phyloP scores from a whole-genome alignment of 1,140 invertebrate genomes.

The Ephestia elutella region DNA sequence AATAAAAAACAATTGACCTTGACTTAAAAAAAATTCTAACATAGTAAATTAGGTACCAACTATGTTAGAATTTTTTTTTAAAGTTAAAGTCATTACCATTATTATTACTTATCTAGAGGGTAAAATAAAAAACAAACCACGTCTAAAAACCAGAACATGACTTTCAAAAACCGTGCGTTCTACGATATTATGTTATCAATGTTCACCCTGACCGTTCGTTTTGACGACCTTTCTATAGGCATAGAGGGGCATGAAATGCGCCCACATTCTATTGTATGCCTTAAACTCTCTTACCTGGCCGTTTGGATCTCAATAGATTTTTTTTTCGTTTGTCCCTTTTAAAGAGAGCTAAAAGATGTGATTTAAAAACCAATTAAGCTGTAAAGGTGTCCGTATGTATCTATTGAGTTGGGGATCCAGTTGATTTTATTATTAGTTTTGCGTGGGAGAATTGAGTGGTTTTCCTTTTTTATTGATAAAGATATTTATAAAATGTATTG shows the following conservation, averaged over 20 bases:
- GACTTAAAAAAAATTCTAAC: too few species aligned
- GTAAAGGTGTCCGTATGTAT: slow-evolving; percentile 25
- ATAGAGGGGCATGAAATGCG: slow-evolving; percentile 24
- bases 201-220: slow-evolving; percentile 7
- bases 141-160: too few species aligned
- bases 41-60: too few species aligned
- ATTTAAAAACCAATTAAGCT: slow-evolving; percentile 47
- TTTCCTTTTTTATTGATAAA: slow-evolving; percentile 12
- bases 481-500: slow-evolving; percentile 22
- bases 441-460: neutral
- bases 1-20: too few species aligned
- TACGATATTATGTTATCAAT: neutral
- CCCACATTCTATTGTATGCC: neutral
- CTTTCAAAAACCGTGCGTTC: neutral
- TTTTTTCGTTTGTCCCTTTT: slow-evolving; percentile 22
- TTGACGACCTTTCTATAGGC: slow-evolving; percentile 30
- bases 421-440: neutral
- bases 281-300: slow-evolving; percentile 25
- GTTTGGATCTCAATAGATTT: slow-evolving; percentile 18
- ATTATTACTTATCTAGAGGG: too few species aligned
- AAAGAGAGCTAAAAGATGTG: slow-evolving; percentile 25
- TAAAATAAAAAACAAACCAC: too few species aligned
- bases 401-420: neutral
- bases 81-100: too few species aligned
- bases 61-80: too few species aligned